A percentile compares a stretch with the other conserved stretches of the same genome.
Conservation (phyloP, 2,113 vertebrate genomes). For the Oncorhynchus tshawytscha region DNA sequence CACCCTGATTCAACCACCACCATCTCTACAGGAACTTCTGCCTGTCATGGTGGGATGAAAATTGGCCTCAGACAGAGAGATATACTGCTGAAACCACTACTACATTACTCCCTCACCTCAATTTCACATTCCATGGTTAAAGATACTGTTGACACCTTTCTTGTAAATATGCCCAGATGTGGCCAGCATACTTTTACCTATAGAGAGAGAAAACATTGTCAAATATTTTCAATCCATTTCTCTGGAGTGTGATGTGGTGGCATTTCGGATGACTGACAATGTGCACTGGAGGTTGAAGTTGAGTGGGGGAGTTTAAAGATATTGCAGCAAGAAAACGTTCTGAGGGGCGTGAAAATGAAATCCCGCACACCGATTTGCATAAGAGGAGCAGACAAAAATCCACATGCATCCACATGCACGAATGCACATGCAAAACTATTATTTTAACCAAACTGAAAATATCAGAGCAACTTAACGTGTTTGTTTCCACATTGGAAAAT, state of each 20-base stretch:
- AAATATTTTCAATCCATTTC: constrained; percentile 22
- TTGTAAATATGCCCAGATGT: too few species aligned
- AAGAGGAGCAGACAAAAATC: not conserved
- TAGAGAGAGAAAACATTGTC: not conserved
- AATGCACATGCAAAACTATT: not conserved
- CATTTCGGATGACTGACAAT: constrained; percentile 34
- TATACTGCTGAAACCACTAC: not conserved
- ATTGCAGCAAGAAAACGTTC: not conserved
- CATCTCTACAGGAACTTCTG: not conserved
- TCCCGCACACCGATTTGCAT: not conserved
- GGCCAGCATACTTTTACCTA: too few species aligned
- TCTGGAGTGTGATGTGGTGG: constrained; percentile 6
- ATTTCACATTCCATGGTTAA: too few species aligned
- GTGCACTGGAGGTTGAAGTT: constrained; percentile 13
- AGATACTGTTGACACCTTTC: too few species aligned
- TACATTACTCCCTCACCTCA: not conserved
- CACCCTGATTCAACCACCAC: not conserved
- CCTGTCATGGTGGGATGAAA: not conserved
- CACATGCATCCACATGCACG: not conserved
- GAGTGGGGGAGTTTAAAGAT: constrained; percentile 11
- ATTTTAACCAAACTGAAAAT: not conserved
- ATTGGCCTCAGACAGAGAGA: not conserved
- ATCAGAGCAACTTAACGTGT: not conserved
- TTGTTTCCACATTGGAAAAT: not conserved
- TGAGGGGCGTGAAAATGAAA: constrained; percentile 3